Conservation (phyloP, 2,113 vertebrate species). For the Benitochromis conjunctus region DNA sequence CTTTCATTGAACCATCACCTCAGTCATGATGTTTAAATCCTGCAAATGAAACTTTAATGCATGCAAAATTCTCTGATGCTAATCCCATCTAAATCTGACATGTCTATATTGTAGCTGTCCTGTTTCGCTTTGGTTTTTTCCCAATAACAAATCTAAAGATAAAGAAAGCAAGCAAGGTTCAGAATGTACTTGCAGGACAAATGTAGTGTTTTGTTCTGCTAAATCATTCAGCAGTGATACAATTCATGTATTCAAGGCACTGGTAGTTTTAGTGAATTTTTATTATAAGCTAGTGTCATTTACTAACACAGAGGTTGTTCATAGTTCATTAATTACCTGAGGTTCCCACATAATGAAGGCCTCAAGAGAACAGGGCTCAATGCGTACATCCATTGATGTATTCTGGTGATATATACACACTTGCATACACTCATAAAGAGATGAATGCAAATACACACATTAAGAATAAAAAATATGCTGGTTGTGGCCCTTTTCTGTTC, state of each 20-base stretch:
- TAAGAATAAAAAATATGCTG: neutral
- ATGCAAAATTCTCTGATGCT: neutral
- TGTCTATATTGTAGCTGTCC: neutral
- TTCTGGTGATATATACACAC: neutral
- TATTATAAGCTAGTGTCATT: neutral
- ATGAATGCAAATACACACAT: neutral
- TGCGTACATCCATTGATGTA: neutral
- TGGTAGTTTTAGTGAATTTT: neutral
- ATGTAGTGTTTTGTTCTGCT: neutral
- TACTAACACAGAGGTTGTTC: slow-evolving; percentile 17
- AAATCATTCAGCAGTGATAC: neutral
- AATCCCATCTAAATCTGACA: neutral
- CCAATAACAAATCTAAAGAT: neutral
- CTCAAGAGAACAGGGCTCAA: slow-evolving; percentile 22
- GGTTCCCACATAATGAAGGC: slow-evolving; percentile 31
- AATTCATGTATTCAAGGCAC: neutral
- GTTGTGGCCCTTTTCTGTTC: neutral
- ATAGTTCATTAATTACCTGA: slow-evolving; percentile 39
- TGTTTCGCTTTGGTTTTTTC: rapidly evolving
- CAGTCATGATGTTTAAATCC: neutral
- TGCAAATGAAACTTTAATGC: neutral
- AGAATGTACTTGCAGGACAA: neutral
- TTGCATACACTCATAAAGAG: neutral
- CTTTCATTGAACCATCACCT: neutral
- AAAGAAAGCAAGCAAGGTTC: neutral